These are phyloP conservation scores for Montipora capricornis DNA, from an alignment of 64 coral and sea anemone genomes.

Conservation along the genomic window DNA sequence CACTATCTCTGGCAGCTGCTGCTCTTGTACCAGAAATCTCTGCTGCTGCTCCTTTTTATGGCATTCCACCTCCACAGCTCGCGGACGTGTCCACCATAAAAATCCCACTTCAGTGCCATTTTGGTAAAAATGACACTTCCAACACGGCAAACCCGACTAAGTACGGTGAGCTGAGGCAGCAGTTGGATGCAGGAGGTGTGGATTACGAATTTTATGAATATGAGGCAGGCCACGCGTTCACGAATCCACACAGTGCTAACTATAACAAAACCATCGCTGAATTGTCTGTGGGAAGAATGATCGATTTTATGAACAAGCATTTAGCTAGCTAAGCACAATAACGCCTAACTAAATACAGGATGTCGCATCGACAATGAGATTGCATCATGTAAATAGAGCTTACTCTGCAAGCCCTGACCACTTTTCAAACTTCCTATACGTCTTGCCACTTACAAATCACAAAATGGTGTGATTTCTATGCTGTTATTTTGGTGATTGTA, in stretches of 20 bases:
- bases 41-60: constrained; percentile 82
- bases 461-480: too few relatives aligned
- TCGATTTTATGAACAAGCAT: constrained; percentile 85
- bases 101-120: constrained; percentile 82
- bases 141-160: constrained; percentile 44
- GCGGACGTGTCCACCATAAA: constrained; percentile 72
- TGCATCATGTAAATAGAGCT: background rate
- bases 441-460: too few relatives aligned
- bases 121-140: constrained; percentile 56
- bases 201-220: constrained; percentile 82
- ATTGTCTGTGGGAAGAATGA: constrained; percentile 67
- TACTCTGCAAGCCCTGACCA: too few relatives aligned
- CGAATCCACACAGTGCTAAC: constrained; percentile 54
- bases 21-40: constrained; percentile 69
- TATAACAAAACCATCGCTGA: constrained; percentile 70
- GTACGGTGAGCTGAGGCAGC: constrained; percentile 54
- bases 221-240: constrained; percentile 73
- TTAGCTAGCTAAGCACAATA: background rate
- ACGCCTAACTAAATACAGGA: background rate
- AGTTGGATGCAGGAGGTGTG: constrained; percentile 69
- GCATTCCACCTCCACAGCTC: constrained; percentile 42
- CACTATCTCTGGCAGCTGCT: constrained; percentile 62
- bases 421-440: too few relatives aligned
- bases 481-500: too few relatives aligned
- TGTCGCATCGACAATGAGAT: background rate